Conservation (phyloP, 2,113 vertebrate genomes). For the Lycaon pictus region DNA sequence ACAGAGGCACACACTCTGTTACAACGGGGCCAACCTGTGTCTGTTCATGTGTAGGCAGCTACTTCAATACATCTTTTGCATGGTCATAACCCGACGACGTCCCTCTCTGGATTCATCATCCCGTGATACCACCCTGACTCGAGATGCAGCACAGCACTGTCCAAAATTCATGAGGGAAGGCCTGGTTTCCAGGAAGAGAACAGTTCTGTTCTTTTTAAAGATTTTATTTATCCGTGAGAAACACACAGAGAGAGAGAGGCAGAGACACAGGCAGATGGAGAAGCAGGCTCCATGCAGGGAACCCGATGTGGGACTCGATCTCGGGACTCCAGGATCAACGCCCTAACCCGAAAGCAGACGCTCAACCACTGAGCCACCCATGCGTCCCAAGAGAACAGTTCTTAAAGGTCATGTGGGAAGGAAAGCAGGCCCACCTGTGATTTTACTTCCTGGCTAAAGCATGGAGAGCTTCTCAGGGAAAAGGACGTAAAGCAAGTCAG, state of each 20-base stretch:
- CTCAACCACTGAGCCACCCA: no score
- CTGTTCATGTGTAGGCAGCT: not conserved
- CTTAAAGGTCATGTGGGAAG: not conserved
- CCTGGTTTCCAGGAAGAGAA: not conserved
- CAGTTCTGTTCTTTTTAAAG: no score
- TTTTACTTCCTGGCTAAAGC: conserved; percentile 18
- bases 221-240: no score
- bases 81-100: not conserved
- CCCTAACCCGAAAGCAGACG: no score
- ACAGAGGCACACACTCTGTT: not conserved
- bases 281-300: no score
- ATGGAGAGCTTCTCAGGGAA: not conserved
- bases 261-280: no score
- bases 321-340: no score
- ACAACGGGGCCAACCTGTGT: not conserved
- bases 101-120: not conserved
- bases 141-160: not conserved
- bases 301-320: no score
- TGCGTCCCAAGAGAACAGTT: not conserved
- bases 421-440: not conserved
- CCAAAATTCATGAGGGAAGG: not conserved
- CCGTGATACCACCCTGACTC: no score
- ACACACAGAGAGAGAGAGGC: no score
- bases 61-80: not conserved
- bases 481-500: not conserved